Conservation (phyloP, 2,113 vertebrate genomes). For the Sorex fumeus region DNA sequence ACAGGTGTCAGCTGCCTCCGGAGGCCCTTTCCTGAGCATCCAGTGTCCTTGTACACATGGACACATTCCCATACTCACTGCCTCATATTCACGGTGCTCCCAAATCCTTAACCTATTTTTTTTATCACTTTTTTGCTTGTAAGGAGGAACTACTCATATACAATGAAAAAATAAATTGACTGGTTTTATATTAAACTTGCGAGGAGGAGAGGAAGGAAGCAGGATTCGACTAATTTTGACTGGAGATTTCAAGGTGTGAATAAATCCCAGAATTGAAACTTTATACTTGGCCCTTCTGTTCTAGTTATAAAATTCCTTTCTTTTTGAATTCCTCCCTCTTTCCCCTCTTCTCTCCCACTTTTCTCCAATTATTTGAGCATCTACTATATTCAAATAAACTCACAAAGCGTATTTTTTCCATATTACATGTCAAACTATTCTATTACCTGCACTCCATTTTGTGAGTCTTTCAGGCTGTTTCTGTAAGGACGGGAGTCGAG, state of each 20-base stretch:
- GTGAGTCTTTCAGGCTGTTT: slow-evolving; percentile 44
- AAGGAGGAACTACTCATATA: background rate
- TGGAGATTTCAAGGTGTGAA: background rate
- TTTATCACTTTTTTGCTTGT: background rate
- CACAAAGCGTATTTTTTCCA: background rate
- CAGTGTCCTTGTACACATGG: background rate
- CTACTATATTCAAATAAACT: background rate
- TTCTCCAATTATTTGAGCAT: slow-evolving; percentile 2
- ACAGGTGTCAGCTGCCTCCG: background rate
- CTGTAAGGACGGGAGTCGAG: background rate
- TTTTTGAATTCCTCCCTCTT: slow-evolving; percentile 1
- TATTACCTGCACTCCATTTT: slow-evolving; percentile 45
- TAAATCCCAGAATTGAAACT: slow-evolving; percentile 41
- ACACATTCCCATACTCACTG: background rate
- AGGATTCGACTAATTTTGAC: slow-evolving; percentile 15
- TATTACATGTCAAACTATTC: slow-evolving; percentile 19
- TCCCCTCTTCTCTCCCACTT: background rate
- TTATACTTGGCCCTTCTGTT: slow-evolving; percentile 16
- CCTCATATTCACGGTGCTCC: background rate
- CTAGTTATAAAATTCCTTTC: background rate
- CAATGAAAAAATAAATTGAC: slow-evolving; percentile 14
- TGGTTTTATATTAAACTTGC: slow-evolving; percentile 37
- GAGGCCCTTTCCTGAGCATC: background rate
- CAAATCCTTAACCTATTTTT: background rate
- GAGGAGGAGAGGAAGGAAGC: slow-evolving; percentile 43